Base-by-base conservation (phyloP, 2,113 vertebrate species). In the Narcine bancroftii region DNA sequence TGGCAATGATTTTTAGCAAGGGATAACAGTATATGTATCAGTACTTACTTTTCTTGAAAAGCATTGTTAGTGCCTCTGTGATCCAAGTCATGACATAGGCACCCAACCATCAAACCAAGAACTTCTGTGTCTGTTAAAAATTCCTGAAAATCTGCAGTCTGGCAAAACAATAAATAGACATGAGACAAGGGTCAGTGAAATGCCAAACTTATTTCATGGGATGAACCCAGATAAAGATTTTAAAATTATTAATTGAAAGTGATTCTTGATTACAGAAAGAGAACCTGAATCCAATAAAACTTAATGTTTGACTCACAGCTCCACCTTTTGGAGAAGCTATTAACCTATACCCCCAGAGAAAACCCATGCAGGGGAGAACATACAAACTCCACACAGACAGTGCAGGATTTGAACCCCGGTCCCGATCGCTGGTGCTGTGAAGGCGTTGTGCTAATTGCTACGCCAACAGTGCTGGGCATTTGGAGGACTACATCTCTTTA, bases 21-120 rank as follows among this genome's bases (percentile, higher is more conserved):
- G 39, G 60, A 39, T 65, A 36, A 65, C 19, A 63, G 3, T 1
- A 0, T 45, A 69, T 29, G 26, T 42, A 69, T 69, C 15, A 11
- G 24, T 93, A 96, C 98, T 96, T 96, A 99, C 99, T 99, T 99
- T 93, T 98, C 98, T 95, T 99, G 99, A 95, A 99, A 99, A 94
- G 99, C 99, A 93, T 99, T 99, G 96, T 99, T 99, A 95, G 99
- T 99, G 95, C 98, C 99, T 94, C 98, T 97, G 97, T 99, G 99
- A 96, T 99, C 99, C 94, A 99, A 96, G 96, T 99, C 99, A 0
- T 99, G 99, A 96, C 99, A 99, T 92, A 99, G 96, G 95, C 99
- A 99, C 93, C 99, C 99, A 93, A 99, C 99, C 93, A 99, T 98
- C 93, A 99, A 97, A 0, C 98, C 99, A 95, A 99, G 96, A 95